Evolutionary conservation across 2,797 vertebrate species (phyloP).

Genomic region (Scomberomorus guttatus): DNA sequence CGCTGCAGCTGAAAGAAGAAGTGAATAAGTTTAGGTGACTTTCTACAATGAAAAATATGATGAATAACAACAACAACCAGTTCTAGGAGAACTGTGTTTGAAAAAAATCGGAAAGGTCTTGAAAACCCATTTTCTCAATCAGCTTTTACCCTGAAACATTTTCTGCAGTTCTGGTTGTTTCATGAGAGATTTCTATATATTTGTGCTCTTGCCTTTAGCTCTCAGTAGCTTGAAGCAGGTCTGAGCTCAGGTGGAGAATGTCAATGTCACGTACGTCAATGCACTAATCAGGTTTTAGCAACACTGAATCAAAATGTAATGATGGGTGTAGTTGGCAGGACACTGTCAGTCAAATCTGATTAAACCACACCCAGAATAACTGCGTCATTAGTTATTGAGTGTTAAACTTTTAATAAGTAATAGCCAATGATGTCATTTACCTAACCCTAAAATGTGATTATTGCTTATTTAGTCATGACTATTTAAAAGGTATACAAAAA

Average conservation of each 20-base stretch:
- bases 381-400: no score
- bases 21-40: not conserved
- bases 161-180: not conserved
- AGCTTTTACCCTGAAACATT: not conserved
- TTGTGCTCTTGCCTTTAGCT: not conserved
- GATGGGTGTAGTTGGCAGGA: no score
- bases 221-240: not conserved
- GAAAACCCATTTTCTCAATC: no score
- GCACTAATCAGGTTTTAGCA: no score
- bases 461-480: not conserved
- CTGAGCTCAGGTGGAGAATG: not conserved
- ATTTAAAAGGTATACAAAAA: not conserved
- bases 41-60: not conserved
- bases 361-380: no score
- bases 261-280: no score
- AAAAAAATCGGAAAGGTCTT: no score
- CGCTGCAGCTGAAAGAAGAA: constrained; percentile 87
- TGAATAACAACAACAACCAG: not conserved
- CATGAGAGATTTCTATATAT: not conserved
- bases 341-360: no score
- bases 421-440: no score
- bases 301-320: no score
- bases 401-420: not conserved
- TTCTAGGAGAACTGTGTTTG: not conserved
- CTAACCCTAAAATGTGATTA: not conserved